A percentile compares a stretch with the other conserved stretches of the same genome.
Conservation (phyloP, 2,888 invertebrate genomes). For the Drosophila rubida region DNA sequence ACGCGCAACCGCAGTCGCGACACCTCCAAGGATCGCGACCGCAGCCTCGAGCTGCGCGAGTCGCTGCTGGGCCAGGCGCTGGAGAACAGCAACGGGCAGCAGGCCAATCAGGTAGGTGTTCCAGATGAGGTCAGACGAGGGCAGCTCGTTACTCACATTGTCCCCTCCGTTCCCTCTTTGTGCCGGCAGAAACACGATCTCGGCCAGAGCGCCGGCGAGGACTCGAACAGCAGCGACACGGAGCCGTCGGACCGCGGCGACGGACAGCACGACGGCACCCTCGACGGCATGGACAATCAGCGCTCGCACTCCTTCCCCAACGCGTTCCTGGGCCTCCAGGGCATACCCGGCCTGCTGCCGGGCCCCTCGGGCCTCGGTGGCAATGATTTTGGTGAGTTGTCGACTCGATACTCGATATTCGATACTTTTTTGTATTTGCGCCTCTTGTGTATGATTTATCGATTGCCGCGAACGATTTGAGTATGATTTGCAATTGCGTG, state of each 20-base stretch:
- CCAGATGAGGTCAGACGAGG: too few relatives aligned
- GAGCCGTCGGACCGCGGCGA: slow-evolving; percentile 89
- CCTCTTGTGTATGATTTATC: slow-evolving; percentile 75
- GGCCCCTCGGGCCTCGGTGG: slow-evolving; percentile 94
- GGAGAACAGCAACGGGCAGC: slow-evolving; percentile 88
- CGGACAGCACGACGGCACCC: slow-evolving; percentile 87
- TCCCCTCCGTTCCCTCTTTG: too few relatives aligned
- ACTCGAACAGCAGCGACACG: slow-evolving; percentile 93
- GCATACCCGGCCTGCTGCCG: slow-evolving; percentile 91
- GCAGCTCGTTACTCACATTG: too few relatives aligned
- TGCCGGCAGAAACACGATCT: slow-evolving; percentile 85
- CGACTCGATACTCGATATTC: not conserved
- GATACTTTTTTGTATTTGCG: too few relatives aligned
- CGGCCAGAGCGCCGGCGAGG: slow-evolving; percentile 91
- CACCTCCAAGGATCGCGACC: slow-evolving; percentile 86
- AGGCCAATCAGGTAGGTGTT: slow-evolving; percentile 82
- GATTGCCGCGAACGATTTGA: slow-evolving; percentile 49
- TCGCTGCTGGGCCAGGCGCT: slow-evolving; percentile 91
- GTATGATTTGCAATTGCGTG: slow-evolving; percentile 75
- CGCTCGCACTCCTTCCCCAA: slow-evolving; percentile 92
- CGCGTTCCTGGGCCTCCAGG: slow-evolving; percentile 92
- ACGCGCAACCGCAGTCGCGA: slow-evolving; percentile 83
- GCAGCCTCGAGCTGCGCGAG: slow-evolving; percentile 89
- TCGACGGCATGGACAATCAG: slow-evolving; percentile 88
- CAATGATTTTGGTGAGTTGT: slow-evolving; percentile 92